Evolutionary conservation across 2,888 invertebrate species (phyloP).

Genomic region (Rosalia funebris): DNA sequence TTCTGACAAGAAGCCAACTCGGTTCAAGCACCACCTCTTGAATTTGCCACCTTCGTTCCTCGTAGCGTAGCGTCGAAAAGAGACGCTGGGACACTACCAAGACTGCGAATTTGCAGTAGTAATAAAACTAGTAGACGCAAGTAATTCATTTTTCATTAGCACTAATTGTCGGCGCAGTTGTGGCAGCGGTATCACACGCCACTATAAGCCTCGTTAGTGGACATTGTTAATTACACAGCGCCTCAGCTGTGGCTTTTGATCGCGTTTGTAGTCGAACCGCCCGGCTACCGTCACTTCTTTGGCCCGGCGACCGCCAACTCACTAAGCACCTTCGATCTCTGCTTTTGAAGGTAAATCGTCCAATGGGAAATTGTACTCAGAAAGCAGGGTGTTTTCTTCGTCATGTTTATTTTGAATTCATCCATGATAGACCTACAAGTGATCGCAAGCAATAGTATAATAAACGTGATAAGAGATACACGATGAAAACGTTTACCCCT

Average conservation of each 20-base stretch:
- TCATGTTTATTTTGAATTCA: too few relatives aligned
- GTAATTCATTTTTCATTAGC: conserved; percentile 59
- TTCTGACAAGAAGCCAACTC: too few relatives aligned
- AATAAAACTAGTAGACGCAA: conserved; percentile 24
- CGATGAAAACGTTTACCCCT: too few relatives aligned
- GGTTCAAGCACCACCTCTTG: too few relatives aligned
- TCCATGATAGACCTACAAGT: too few relatives aligned
- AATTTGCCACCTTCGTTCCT: background rate
- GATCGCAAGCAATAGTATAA: too few relatives aligned
- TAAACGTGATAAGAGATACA: too few relatives aligned
- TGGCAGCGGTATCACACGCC: conserved; percentile 56
- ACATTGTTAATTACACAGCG: conserved; percentile 60
- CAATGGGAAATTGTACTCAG: background rate
- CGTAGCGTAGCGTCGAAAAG: background rate
- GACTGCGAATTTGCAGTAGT: background rate
- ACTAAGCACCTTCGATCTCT: conserved; percentile 19
- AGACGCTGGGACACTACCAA: background rate
- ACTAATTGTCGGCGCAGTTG: conserved; percentile 59
- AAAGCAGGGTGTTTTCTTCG: too few relatives aligned
- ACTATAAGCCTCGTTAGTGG: conserved; percentile 59
- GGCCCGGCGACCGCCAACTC: conserved; percentile 27
- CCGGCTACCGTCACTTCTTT: conserved; percentile 21
- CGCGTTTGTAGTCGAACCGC: conserved; percentile 40
- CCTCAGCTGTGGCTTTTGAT: conserved; percentile 49
- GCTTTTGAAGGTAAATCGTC: conserved; percentile 7